Base-by-base conservation (phyloP, 2,113 vertebrate genomes). In the Oxyruncus cristatus region DNA sequence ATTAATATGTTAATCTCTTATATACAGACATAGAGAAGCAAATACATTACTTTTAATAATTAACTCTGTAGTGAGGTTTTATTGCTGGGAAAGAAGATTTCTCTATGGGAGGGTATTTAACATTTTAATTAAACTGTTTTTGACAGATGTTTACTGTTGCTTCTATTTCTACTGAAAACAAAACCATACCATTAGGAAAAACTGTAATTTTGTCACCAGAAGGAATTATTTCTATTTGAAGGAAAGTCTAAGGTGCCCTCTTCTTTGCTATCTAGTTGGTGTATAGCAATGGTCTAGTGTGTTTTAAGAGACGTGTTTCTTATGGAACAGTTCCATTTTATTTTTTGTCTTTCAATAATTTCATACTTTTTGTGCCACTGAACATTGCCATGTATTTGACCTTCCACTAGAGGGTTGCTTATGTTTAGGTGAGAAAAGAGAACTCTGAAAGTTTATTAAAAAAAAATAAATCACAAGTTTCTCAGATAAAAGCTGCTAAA, bases 91-190 rank as follows among this genome's bases (percentile, higher is more conserved):
- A 97, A 93, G 89, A 85, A 84, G 82, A 92, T 94, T 86, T 93
- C 95, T 95, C 90, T 88, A 5, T 59, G 74, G 85, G 89, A 70
- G 61, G 27, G 52, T 93, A 96, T 95, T 97, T 97, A 97, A 97
- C 33, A 24, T 97, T 98, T 97, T 98, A 98, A 98, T 98, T 97
- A 97, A 98, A 96, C 50, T 62, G 72, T 9, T 97, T 96, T 89
- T 97, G 95, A 97, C 94, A 86, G 93, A 95, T 97, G 94, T 89
- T 97, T 96, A 95, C 50, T 89, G 37, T 65, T 58, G 22, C 50
- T 93, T 95, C 86, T 78, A 35, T 94, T 94, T 89, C 77, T 86
- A 75, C 72, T 94, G 88, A 66, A 94, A 96, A 95, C 32, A 96
- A 95, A 84, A 32, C 12, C 87, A 47, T 33, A n/a, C 0, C 0